Evolutionary conservation across 2,888 invertebrate genomes (phyloP).

Genomic region (Nipponacmea schrenckii): DNA sequence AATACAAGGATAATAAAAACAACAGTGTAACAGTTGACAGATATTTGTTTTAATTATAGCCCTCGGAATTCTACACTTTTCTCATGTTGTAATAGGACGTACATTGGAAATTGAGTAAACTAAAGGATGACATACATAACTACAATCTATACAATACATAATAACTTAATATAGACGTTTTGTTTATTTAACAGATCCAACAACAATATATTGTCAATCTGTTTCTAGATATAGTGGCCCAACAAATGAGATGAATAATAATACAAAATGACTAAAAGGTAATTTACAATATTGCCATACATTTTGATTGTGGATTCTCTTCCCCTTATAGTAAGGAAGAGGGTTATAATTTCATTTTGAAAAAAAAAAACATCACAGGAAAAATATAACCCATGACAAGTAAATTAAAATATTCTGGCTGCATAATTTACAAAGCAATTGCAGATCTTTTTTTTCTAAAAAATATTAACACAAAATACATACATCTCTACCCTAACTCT

Average conservation of each 20-base stretch:
- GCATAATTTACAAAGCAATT: constrained; percentile 8
- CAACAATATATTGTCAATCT: constrained; percentile 19
- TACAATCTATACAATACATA: constrained; percentile 9
- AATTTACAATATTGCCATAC: constrained; percentile 25
- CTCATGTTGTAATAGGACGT: neutral
- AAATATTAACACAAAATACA: neutral
- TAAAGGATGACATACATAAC: constrained; percentile 5
- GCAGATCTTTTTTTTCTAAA: constrained; percentile 3
- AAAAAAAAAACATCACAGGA: constrained; percentile 1
- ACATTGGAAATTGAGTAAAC: constrained; percentile 6
- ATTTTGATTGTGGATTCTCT: constrained; percentile 21
- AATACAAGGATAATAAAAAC: too few species aligned
- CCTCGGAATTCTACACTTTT: constrained; percentile 5
- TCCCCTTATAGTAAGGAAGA: neutral
- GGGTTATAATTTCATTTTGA: neutral
- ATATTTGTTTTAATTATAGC: constrained; percentile 3
- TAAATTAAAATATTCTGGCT: constrained; percentile 3
- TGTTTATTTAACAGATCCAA: constrained; percentile 10
- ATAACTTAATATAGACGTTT: constrained; percentile 19
- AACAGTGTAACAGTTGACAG: neutral
- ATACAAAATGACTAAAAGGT: constrained; percentile 25
- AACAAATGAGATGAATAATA: constrained; percentile 21
- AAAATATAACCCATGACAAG: constrained; percentile 4
- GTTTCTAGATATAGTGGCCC: constrained; percentile 3
- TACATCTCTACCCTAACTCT: neutral